phyloP scores from a whole-genome alignment of 1,140 invertebrate genomes.

The Drosophila ambigua region DNA sequence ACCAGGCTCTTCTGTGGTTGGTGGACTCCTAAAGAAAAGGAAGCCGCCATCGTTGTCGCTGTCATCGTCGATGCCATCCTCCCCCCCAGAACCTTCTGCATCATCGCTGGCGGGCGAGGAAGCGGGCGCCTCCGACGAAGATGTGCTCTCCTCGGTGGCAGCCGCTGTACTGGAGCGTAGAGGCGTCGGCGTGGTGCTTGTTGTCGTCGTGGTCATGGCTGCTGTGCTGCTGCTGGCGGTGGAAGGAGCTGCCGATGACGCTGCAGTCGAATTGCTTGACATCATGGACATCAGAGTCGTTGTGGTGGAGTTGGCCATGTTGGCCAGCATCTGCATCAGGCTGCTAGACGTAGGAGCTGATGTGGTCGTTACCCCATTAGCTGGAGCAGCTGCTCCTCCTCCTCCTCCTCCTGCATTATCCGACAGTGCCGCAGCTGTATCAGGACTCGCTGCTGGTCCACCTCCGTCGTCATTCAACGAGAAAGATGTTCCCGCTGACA shows the following conservation, averaged over 20 bases:
- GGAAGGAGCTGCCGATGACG: neutral
- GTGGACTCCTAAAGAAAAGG: conserved; percentile 43
- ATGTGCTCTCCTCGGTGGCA: conserved; percentile 14
- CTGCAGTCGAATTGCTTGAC: conserved; percentile 21
- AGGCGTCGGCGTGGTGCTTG: conserved; percentile 44
- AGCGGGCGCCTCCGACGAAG: conserved; percentile 17
- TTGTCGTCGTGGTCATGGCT: conserved; percentile 27
- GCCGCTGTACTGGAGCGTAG: conserved; percentile 49
- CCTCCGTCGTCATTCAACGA: neutral
- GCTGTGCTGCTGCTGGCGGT: conserved; percentile 27
- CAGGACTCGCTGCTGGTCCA: neutral
- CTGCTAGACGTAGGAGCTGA: conserved; percentile 24
- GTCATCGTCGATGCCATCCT: conserved; percentile 26
- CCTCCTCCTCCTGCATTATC: conserved; percentile 8
- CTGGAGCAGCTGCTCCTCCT: neutral
- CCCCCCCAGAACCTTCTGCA: conserved; percentile 82
- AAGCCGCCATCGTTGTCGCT: conserved; percentile 47
- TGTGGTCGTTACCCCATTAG: conserved; percentile 5
- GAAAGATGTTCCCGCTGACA: conserved; percentile 1
- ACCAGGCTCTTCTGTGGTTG: conserved; percentile 42
- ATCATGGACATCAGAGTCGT: conserved; percentile 29
- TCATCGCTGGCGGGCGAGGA: conserved; percentile 63
- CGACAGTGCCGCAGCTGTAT: conserved; percentile 12
- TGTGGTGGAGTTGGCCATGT: conserved; percentile 34
- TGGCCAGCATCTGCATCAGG: conserved; percentile 33